Evolutionary conservation across 2,888 invertebrate species (phyloP).

Genomic region (Coleophora flavipennella): DNA sequence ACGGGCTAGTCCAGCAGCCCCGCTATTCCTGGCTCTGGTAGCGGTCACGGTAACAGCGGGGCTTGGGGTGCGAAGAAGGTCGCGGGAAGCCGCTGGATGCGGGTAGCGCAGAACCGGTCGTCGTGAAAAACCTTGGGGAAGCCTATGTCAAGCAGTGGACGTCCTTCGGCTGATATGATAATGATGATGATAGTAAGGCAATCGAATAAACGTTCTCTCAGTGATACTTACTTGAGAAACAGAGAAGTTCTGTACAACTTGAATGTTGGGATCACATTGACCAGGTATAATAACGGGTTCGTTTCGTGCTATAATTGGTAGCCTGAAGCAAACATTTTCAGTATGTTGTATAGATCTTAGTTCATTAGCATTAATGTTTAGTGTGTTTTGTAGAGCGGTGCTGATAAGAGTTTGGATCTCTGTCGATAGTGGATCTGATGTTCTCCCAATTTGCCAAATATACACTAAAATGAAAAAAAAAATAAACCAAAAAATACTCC

Average conservation of each 20-base stretch:
- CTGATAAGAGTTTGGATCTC: conserved; percentile 26
- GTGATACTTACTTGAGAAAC: conserved; percentile 31
- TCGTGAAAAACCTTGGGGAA: too few relatives aligned
- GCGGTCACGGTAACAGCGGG: too few relatives aligned
- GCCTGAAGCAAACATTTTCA: conserved; percentile 30
- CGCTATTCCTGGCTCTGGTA: too few relatives aligned
- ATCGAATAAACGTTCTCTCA: too few relatives aligned
- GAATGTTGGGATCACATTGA: conserved; percentile 34
- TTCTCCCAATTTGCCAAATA: conserved; percentile 43
- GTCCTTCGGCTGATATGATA: too few relatives aligned
- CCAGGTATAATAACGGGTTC: conserved; percentile 42
- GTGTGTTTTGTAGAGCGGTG: conserved; percentile 16
- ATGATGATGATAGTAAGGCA: too few relatives aligned
- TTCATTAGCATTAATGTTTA: conserved; percentile 23
- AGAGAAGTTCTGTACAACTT: conserved; percentile 35
- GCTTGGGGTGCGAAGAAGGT: too few relatives aligned
- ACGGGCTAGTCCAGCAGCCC: too few relatives aligned
- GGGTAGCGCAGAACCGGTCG: too few relatives aligned
- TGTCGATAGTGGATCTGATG: conserved; percentile 16
- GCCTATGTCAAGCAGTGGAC: too few relatives aligned
- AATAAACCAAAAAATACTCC: too few relatives aligned
- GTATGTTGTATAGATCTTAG: conserved; percentile 29
- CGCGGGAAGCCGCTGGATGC: too few relatives aligned
- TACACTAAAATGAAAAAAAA: conserved; percentile 31
- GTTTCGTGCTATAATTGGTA: conserved; percentile 37